Conservation (phyloP, 2,113 vertebrate species). For the Elgaria multicarinata region DNA sequence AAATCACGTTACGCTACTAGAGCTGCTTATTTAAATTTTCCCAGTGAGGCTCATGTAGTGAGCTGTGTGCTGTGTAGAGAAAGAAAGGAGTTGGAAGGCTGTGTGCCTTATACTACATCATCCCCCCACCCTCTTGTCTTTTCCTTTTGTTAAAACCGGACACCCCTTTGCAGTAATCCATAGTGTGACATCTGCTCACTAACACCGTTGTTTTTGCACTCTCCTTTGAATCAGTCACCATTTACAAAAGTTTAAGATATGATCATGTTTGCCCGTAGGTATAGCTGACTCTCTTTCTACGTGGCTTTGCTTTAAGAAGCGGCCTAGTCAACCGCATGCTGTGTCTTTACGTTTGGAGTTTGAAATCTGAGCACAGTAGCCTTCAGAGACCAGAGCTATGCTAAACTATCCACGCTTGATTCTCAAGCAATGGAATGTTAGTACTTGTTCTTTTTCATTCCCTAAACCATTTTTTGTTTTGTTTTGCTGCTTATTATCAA, state of each 20-base stretch:
- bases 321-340: background rate
- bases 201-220: slow-evolving; percentile 3
- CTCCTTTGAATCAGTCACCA: background rate
- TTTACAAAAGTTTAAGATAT: background rate
- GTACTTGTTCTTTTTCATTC: background rate
- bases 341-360: slow-evolving; percentile 10
- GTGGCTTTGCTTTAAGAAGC: slow-evolving; percentile 20
- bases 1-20: slow-evolving; percentile 79
- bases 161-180: slow-evolving; percentile 46
- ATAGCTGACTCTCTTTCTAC: background rate
- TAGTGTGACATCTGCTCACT: slow-evolving; percentile 14
- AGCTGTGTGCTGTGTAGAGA: slow-evolving; percentile 46
- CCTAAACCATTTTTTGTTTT: too few species aligned
- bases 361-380: slow-evolving; percentile 43
- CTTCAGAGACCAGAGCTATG: slow-evolving; percentile 13
- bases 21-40: slow-evolving; percentile 78
- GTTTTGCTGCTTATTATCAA: background rate
- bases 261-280: background rate
- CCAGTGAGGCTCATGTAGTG: slow-evolving; percentile 72
- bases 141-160: slow-evolving; percentile 55
- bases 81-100: slow-evolving; percentile 55
- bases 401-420: slow-evolving; percentile 15
- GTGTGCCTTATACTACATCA: slow-evolving; percentile 43
- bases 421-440: slow-evolving; percentile 19
- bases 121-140: slow-evolving; percentile 15